Evolutionary conservation across 1,140 invertebrate genomes (phyloP).

Genomic region (Conus betulinus): DNA sequence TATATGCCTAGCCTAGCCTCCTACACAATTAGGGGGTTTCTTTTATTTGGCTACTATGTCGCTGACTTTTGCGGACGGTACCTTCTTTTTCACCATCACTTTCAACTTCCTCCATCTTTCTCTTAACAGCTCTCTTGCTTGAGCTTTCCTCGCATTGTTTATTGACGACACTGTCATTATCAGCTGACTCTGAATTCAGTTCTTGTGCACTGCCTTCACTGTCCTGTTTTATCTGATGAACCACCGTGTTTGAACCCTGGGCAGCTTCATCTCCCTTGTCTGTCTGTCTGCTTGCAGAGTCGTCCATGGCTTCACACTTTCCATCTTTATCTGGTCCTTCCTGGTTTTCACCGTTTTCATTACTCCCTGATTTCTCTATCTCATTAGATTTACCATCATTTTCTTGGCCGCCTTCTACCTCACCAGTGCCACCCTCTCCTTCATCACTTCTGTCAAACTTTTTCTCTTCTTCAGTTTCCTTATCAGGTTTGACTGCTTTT

Average conservation of each 20-base stretch:
- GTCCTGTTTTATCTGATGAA: no score
- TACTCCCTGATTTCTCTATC: background rate
- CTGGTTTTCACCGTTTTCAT: background rate
- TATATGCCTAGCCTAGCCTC: no score
- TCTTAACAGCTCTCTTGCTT: background rate
- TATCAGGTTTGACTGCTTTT: background rate
- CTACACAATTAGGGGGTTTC: background rate
- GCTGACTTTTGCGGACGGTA: background rate
- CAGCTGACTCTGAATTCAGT: background rate
- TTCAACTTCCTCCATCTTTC: background rate
- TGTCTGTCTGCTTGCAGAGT: background rate
- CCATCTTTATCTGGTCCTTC: background rate
- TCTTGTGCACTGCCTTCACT: no score
- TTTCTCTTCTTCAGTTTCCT: slow-evolving; percentile 40
- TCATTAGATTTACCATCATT: background rate
- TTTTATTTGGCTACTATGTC: background rate
- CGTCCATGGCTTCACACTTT: background rate
- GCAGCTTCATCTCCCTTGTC: background rate
- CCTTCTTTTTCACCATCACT: background rate
- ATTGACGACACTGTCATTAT: background rate
- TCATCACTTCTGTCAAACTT: slow-evolving; percentile 28
- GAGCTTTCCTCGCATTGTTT: background rate
- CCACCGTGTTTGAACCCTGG: background rate
- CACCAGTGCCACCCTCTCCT: background rate
- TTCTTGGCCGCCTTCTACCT: background rate